Evolutionary conservation across 2,113 vertebrate species (phyloP), one percentile per base, ranked within the genome.

Genomic region (Piprites chloris): DNA sequence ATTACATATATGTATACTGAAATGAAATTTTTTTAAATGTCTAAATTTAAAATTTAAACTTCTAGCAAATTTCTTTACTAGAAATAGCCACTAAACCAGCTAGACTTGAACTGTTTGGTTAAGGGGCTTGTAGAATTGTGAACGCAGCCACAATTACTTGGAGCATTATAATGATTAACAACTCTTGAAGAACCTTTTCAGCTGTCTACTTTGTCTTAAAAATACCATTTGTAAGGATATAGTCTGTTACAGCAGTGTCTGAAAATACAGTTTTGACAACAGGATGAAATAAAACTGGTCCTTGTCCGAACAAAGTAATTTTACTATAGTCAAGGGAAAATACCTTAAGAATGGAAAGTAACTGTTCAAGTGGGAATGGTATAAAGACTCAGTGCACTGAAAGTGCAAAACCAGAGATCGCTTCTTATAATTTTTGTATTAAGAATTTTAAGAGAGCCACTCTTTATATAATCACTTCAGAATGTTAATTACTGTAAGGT

Each of bases 341-440:
- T 88, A 75, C 49, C 82, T 71, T 32, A 82, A 65, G 62, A 68
- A 61, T 67, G 41, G 52, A 67, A 78, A 80, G 42, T 94, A 69
- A 73, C 30, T 89, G 28, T 95, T 94, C 75, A 42, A 69, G 52
- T 58, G 39, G 67, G 41, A 74, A 42, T 53, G 93, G 41, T 81
- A 53, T 71, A 56, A 94, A 80, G 62, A 87, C 41, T 90, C 91
- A 82, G 73, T 89, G 32, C 85, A 61, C 56, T 82, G 39, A 56
- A 95, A 95, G 91, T 58, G 72, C 65, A 91, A 87, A 96, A 74
- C 58, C 63, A 76, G 95, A 90, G 50, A 50, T 69, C 20, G 24
- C 22, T 73, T 94, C 46, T 75, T 90, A 32, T 8, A 20, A n/a
- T 80, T 94, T 95, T 84, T 79, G 67, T 77, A 63, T 7, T 79